Evolutionary conservation across 2,888 invertebrate genomes (phyloP).

Genomic region (Drosophila atripex): DNA sequence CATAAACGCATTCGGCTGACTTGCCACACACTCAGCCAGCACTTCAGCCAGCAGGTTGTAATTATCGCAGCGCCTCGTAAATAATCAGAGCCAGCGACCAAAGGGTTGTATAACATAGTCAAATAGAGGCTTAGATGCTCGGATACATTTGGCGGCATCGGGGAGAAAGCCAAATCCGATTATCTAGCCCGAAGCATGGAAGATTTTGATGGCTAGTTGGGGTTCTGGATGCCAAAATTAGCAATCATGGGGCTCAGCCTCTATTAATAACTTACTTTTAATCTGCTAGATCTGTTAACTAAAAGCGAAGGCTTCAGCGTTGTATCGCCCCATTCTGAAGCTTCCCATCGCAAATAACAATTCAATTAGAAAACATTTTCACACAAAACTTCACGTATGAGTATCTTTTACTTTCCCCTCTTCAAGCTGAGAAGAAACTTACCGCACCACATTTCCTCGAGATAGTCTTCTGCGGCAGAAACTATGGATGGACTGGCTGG

Average conservation of each 20-base stretch:
- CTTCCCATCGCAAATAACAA: not conserved
- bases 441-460: constrained; percentile 27
- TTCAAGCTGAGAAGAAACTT: constrained; percentile 14
- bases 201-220: constrained; percentile 1
- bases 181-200: constrained; percentile 26
- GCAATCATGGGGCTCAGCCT: not conserved
- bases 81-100: constrained; percentile 27
- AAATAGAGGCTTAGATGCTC: constrained; percentile 5
- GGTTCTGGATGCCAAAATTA: constrained; percentile 7
- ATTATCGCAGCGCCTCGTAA: constrained; percentile 43
- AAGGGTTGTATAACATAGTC: constrained; percentile 44
- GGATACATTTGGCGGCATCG: not conserved
- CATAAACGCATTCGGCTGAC: constrained; percentile 28
- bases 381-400: not conserved
- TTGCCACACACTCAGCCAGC: constrained; percentile 15
- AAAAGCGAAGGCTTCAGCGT: too few relatives aligned
- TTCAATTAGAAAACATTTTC: not conserved
- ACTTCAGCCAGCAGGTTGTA: constrained; percentile 13
- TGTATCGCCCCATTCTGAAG: not conserved
- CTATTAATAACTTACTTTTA: not conserved
- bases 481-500: not conserved
- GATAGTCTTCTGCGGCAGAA: not conserved
- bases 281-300: not conserved
- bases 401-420: not conserved
- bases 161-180: constrained; percentile 32